Percentiles rank a stretch among this genome's conserved stretches.
phyloP scores from a whole-genome alignment of 2,113 vertebrate genomes.

The Australoheros scitulus region DNA sequence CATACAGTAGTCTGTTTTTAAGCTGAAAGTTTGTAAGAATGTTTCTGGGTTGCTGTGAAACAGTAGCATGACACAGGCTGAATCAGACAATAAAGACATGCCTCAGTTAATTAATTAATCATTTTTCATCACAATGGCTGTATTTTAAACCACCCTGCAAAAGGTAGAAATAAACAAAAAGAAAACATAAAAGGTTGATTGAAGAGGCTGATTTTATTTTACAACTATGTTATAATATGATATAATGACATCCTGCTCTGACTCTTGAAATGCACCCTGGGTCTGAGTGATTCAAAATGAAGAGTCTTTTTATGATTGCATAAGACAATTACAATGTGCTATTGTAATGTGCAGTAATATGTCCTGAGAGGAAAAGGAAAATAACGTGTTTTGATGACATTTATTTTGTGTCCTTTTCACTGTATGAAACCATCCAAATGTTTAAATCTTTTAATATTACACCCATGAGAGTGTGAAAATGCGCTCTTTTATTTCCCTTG shows the following conservation, averaged over 20 bases:
- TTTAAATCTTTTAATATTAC: conserved; percentile 16
- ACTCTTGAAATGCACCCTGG: conserved; percentile 33
- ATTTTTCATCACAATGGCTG: conserved; percentile 13
- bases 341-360: conserved; percentile 29
- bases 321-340: conserved; percentile 50
- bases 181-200: conserved; percentile 5
- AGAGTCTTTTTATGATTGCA: conserved; percentile 36
- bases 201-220: conserved; percentile 45
- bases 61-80: conserved; percentile 46
- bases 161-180: conserved; percentile 42
- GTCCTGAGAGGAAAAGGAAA: conserved; percentile 42
- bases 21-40: conserved; percentile 37
- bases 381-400: conserved; percentile 36
- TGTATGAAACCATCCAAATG: conserved; percentile 5
- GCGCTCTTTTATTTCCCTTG: conserved; percentile 48
- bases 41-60: conserved; percentile 70
- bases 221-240: background rate
- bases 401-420: conserved; percentile 30
- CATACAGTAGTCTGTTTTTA: conserved; percentile 50
- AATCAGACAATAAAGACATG: conserved; percentile 45
- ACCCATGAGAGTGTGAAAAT: conserved; percentile 27
- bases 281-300: conserved; percentile 49
- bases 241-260: conserved; percentile 22
- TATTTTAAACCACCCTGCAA: conserved; percentile 30
- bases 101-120: conserved; percentile 26